Evolutionary conservation across 2,113 vertebrate species (phyloP).

Genomic region (Lonchura striata): DNA sequence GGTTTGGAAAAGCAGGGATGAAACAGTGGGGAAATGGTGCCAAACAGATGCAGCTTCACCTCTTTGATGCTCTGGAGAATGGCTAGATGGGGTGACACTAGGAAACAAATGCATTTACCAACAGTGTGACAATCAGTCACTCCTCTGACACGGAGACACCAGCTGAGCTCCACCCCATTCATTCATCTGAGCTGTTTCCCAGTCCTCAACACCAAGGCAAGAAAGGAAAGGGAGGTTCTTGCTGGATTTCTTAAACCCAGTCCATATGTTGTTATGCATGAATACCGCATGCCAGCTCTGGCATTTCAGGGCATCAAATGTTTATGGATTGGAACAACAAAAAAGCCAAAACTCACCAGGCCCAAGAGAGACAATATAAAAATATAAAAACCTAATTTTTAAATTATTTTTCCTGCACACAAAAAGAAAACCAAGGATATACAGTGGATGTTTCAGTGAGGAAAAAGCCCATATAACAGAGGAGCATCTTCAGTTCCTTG

Average conservation of each 20-base stretch:
- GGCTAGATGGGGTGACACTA: neutral
- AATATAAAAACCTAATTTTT: neutral
- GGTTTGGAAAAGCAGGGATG: neutral
- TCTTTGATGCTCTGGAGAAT: neutral
- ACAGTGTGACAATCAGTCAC: neutral
- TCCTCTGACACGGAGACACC: neutral
- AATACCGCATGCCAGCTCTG: neutral
- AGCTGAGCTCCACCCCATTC: neutral
- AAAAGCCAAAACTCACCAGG: neutral
- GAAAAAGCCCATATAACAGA: neutral
- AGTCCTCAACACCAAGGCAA: neutral
- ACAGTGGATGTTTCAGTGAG: neutral
- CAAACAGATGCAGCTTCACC: neutral
- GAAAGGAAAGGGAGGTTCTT: neutral
- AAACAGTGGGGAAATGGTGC: neutral
- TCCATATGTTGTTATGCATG: neutral
- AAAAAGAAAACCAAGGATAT: neutral
- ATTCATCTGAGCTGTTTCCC: neutral
- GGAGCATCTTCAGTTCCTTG: neutral
- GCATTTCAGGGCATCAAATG: neutral
- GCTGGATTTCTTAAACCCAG: neutral
- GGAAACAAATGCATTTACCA: neutral
- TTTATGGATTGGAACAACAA: neutral
- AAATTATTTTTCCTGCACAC: neutral
- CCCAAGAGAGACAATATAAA: neutral